Percentiles rank a stretch among this genome's conserved stretches.
Conservation (phyloP, 2,113 vertebrate genomes). For the Corapipo altera region DNA sequence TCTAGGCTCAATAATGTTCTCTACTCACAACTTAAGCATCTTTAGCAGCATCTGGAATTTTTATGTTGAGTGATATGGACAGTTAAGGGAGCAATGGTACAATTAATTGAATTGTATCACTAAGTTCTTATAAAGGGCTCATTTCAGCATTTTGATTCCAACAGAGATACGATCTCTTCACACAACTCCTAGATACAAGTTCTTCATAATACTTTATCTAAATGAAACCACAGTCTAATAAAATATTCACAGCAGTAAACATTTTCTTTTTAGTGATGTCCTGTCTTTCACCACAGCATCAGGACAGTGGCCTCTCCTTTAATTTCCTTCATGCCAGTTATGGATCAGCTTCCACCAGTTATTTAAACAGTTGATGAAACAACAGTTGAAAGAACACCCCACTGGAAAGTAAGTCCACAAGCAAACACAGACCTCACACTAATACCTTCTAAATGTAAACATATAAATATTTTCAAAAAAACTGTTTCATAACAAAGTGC, state of each 20-base stretch:
- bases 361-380: background rate
- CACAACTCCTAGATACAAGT: background rate
- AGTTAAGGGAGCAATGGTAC: background rate
- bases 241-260: background rate
- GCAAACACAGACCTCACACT: background rate
- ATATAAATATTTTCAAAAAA: background rate
- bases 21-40: background rate
- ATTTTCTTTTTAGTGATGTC: background rate
- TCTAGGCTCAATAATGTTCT: background rate
- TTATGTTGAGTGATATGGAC: background rate
- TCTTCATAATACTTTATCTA: background rate
- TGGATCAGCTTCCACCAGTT: background rate
- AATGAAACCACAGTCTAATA: background rate
- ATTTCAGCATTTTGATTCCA: background rate
- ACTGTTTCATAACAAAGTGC: background rate
- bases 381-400: background rate
- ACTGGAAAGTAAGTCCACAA: background rate
- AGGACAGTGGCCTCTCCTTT: background rate
- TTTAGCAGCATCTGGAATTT: background rate
- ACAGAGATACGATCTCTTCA: background rate
- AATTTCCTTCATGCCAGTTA: background rate
- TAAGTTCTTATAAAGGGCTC: background rate
- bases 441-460: background rate
- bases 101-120: background rate
- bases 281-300: background rate